Percentiles rank a stretch among this genome's conserved stretches.
Evolutionary conservation across 2,797 vertebrate species (phyloP).

Genomic region (Myotis daubentonii): DNA sequence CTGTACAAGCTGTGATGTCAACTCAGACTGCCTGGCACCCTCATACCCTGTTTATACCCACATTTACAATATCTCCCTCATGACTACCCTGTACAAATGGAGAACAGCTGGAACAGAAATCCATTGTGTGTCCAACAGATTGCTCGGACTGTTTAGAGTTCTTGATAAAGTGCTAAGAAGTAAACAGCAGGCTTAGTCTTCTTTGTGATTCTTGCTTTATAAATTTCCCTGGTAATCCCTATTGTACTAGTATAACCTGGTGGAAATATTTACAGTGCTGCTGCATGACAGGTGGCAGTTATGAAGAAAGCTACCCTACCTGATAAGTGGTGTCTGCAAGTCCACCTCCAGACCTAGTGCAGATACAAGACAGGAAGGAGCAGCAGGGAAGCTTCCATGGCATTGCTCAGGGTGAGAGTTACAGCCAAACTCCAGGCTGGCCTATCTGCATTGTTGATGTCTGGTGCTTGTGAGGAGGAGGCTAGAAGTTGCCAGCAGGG

Average conservation of each 20-base stretch:
- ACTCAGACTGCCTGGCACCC: not conserved
- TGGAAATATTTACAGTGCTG: not conserved
- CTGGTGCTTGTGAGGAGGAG: not conserved
- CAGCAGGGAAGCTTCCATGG: rapidly evolving
- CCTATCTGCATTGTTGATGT: not conserved
- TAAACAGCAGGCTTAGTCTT: not conserved
- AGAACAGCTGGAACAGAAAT: not conserved
- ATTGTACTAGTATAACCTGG: not conserved
- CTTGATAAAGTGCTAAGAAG: not conserved
- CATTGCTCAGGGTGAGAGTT: not conserved
- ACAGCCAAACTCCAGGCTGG: not conserved
- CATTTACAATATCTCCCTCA: not conserved
- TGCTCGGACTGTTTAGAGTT: not conserved
- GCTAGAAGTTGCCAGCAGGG: not conserved
- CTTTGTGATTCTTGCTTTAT: not conserved
- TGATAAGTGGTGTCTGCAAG: not conserved
- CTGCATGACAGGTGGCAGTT: not conserved
- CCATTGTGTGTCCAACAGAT: not conserved
- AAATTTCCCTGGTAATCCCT: not conserved
- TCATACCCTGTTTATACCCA: not conserved
- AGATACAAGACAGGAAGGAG: not conserved
- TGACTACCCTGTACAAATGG: not conserved
- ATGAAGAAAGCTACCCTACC: not conserved
- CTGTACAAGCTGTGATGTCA: not conserved
- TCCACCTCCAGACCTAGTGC: not conserved